Conservation (phyloP, 2,888 invertebrate genomes). For the Buathra laborator region DNA sequence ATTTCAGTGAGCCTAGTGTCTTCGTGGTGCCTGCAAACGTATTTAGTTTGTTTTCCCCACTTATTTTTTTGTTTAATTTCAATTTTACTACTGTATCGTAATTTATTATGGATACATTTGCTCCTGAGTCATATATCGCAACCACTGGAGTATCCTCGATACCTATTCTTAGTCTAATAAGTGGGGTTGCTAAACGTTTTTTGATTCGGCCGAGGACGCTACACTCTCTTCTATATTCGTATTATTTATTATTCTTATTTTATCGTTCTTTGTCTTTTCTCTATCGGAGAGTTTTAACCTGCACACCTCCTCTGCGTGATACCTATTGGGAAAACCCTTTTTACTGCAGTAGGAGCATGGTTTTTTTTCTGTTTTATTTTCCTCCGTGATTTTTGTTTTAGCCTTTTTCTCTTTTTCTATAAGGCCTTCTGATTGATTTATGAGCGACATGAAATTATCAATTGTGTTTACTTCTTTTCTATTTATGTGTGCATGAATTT, state of each 20-base stretch:
- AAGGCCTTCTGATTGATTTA: conserved; percentile 47
- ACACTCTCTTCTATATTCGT: conserved; percentile 24
- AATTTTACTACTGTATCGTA: conserved; percentile 34
- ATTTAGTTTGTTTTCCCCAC: conserved; percentile 49
- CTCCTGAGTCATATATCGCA: conserved; percentile 47
- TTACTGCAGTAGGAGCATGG: conserved; percentile 50
- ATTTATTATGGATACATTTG: conserved; percentile 37
- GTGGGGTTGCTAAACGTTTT: conserved; percentile 59
- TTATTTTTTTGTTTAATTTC: conserved; percentile 45
- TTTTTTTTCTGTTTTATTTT: conserved; percentile 48
- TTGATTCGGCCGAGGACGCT: conserved; percentile 52
- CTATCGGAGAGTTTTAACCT: conserved; percentile 37
- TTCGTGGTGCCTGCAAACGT: conserved; percentile 51
- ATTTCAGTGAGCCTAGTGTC: conserved; percentile 31
- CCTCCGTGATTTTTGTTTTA: conserved; percentile 47
- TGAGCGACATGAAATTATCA: conserved; percentile 62
- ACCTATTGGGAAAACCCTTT: conserved; percentile 50
- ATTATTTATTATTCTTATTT: conserved; percentile 46
- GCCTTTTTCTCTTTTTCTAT: conserved; percentile 25
- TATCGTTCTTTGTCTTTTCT: conserved; percentile 42
- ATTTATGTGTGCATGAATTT: conserved; percentile 58
- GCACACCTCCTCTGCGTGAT: conserved; percentile 55
- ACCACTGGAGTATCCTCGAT: conserved; percentile 46
- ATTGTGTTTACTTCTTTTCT: conserved; percentile 36
- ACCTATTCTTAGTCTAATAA: conserved; percentile 59